These are phyloP conservation scores for Hypomesus transpacificus DNA, from an alignment of 2,113 vertebrate genomes.

Conservation along the genomic window DNA sequence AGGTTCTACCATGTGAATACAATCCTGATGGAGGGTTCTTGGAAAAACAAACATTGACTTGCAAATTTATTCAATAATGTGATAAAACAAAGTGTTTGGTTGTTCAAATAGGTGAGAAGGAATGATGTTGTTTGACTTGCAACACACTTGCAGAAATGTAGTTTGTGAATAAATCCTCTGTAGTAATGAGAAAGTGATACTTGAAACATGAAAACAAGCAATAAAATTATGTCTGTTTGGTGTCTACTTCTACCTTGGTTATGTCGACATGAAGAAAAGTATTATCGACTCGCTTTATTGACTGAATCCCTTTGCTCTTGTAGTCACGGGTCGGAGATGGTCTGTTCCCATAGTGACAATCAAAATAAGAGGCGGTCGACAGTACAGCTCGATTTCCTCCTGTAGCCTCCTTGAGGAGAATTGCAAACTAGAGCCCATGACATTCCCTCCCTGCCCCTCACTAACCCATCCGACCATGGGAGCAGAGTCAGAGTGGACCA, in stretches of 20 bases:
- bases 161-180: too few relatives aligned
- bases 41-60: too few relatives aligned
- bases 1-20: too few relatives aligned
- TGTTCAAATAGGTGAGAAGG: too few relatives aligned
- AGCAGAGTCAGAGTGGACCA: too few relatives aligned
- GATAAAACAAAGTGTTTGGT: too few relatives aligned
- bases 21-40: too few relatives aligned
- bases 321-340: constrained; percentile 46
- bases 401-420: constrained; percentile 13
- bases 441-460: neutral
- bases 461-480: neutral
- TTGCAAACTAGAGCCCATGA: constrained; percentile 3
- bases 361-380: constrained; percentile 43
- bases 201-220: neutral
- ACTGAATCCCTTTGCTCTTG: constrained; percentile 48
- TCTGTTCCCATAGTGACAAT: constrained; percentile 62
- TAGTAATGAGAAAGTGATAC: neutral
- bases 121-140: too few relatives aligned
- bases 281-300: constrained; percentile 43
- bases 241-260: constrained; percentile 20
- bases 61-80: too few relatives aligned
- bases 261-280: constrained; percentile 23
- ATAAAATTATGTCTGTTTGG: neutral
- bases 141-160: too few relatives aligned
- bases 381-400: constrained; percentile 31